Evolutionary conservation across 1,140 invertebrate genomes (phyloP), one percentile per base, ranked within the genome.

Genomic region (Theocolax elegans): DNA sequence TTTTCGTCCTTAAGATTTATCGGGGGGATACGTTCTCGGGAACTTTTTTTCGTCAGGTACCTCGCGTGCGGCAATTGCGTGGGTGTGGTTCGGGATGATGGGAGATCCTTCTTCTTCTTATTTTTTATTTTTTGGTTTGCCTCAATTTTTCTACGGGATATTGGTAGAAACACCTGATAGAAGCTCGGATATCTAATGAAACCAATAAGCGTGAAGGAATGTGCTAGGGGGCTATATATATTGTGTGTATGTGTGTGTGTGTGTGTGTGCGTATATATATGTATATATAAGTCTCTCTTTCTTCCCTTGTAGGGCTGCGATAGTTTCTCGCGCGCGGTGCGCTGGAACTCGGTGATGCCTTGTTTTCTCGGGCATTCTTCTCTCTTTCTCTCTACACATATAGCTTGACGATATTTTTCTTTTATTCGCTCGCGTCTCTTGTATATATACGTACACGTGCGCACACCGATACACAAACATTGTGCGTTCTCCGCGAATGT

Each of bases 161-260:
- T 81, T 76, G 72, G 75, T 76, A 68, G 75, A 74, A 79, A 79
- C 75, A 78, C 75, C 78, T 81, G 80, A 82, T 83, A 80, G 77
- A 81, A 83, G 78, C 79, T 79, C 81, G 78, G 79, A 79, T 80
- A 83, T 84, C 80, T 81, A 80, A 84, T 82, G 82, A 81, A 85
- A 84, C 81, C 82, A 83, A 85, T 83, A 81, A 83, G 79, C 82
- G 82, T 82, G 82, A 84, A 79, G 81, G 82, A 84, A 84, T 86
- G 79, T 23, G 21, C 9, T 8, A n/a, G 31, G 7, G 13, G 27
- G 27, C 8, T n/a, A n/a, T n/a, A n/a, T n/a, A n/a, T n/a, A n/a
- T n/a, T n/a, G n/a, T n/a, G n/a, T n/a, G n/a, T n/a, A n/a, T n/a
- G n/a, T n/a, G n/a, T n/a, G n/a, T n/a, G n/a, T n/a, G n/a, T n/a